These are phyloP conservation scores for Glossophaga mutica DNA, from an alignment of 2,797 vertebrate species.

Conservation along the genomic window DNA sequence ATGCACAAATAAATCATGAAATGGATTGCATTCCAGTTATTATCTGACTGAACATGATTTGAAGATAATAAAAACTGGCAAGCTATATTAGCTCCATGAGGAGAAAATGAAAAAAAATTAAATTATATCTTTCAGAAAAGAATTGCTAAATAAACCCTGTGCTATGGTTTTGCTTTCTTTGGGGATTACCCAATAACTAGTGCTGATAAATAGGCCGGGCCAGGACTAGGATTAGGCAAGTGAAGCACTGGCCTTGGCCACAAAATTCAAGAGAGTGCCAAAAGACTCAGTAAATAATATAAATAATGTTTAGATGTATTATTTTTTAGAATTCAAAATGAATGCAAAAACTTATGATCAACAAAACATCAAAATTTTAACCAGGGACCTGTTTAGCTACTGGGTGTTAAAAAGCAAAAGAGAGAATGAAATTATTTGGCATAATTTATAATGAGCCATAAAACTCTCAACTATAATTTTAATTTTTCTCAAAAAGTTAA, in stretches of 20 bases:
- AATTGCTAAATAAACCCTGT: not conserved
- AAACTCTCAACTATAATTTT: constrained; percentile 21
- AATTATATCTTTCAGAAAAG: not conserved
- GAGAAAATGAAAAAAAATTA: not conserved
- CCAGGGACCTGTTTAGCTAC: not conserved
- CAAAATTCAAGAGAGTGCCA: not conserved
- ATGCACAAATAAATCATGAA: not conserved
- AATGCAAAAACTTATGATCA: not conserved
- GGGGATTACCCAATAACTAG: not conserved
- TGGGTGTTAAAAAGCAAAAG: not conserved
- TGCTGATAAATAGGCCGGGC: not conserved
- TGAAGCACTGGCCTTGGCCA: not conserved
- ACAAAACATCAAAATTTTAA: not conserved
- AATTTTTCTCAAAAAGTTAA: not conserved
- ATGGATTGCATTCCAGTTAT: not conserved
- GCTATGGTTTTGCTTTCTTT: not conserved
- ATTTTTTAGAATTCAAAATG: constrained; percentile 4
- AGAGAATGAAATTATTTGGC: not conserved
- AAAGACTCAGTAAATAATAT: not conserved
- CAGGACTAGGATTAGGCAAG: not conserved
- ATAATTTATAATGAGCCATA: not conserved
- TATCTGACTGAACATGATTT: not conserved
- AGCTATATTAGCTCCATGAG: not conserved
- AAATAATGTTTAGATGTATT: not conserved
- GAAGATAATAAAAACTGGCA: constrained; percentile 1